phyloP scores from a whole-genome alignment of 2,113 vertebrate species.

The Plecotus auritus region DNA sequence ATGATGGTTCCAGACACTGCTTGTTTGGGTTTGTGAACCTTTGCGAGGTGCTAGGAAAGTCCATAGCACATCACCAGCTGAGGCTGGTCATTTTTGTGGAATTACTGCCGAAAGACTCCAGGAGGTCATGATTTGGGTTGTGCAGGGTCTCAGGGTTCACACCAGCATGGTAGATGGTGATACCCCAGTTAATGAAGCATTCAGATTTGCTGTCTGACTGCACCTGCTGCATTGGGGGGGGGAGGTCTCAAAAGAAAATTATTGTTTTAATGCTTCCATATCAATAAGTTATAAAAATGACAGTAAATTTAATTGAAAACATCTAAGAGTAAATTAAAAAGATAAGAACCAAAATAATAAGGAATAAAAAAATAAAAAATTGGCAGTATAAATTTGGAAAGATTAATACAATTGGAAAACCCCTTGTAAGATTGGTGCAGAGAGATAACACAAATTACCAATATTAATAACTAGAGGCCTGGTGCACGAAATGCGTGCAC shows the following conservation, averaged over 20 bases:
- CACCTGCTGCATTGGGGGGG: not conserved
- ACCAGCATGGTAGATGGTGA: not conserved
- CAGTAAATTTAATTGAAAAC: not conserved
- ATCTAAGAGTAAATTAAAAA: not conserved
- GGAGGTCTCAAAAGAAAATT: not conserved
- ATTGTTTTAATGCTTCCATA: not conserved
- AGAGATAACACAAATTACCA: not conserved
- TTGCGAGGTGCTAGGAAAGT: not conserved
- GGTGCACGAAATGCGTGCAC: too few relatives aligned
- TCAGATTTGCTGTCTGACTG: not conserved
- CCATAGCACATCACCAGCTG: not conserved
- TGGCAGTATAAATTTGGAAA: not conserved
- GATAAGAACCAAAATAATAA: not conserved
- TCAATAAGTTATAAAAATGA: not conserved
- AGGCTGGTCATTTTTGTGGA: not conserved
- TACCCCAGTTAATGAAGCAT: not conserved
- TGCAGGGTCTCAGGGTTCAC: not conserved
- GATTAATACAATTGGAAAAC: not conserved
- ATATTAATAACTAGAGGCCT: not conserved
- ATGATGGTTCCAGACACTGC: not conserved
- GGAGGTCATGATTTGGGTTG: not conserved
- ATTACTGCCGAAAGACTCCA: not conserved
- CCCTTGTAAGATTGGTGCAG: not conserved
- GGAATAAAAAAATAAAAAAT: not conserved
- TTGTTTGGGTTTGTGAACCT: not conserved